phyloP scores from a whole-genome alignment of 2,113 vertebrate species.

The Panthera leo region DNA sequence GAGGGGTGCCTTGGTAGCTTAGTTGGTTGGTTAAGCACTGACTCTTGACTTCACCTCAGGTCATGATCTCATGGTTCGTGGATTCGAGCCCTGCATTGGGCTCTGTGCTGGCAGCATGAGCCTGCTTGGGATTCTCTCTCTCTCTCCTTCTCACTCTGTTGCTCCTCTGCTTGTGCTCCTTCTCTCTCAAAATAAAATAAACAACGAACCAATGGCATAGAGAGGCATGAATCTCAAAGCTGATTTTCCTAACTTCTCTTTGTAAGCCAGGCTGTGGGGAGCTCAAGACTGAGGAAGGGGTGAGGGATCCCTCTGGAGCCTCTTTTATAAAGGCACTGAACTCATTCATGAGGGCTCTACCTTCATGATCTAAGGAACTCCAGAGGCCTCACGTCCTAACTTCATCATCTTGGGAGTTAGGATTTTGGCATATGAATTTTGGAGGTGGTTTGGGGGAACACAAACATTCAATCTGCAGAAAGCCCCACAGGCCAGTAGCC shows the following conservation, averaged over 20 bases:
- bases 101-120: no score
- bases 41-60: no score
- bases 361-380: neutral
- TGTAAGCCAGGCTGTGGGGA: neutral
- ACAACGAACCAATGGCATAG: neutral
- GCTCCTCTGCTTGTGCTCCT: no score
- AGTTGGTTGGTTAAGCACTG: no score
- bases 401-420: neutral
- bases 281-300: neutral
- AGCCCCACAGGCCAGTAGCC: neutral
- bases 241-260: constrained; percentile 31
- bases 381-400: neutral
- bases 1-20: neutral
- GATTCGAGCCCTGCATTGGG: no score
- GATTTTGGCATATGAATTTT: neutral
- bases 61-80: no score
- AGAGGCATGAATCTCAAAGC: neutral
- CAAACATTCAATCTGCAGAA: neutral
- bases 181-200: no score
- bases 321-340: neutral
- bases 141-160: no score
- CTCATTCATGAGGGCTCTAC: neutral
- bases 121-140: no score
- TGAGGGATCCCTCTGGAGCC: neutral
- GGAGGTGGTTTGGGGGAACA: neutral